Evolutionary conservation across 2,888 invertebrate genomes (phyloP), one percentile per base, ranked within the genome.

Genomic region (Embidobia sp.): DNA sequence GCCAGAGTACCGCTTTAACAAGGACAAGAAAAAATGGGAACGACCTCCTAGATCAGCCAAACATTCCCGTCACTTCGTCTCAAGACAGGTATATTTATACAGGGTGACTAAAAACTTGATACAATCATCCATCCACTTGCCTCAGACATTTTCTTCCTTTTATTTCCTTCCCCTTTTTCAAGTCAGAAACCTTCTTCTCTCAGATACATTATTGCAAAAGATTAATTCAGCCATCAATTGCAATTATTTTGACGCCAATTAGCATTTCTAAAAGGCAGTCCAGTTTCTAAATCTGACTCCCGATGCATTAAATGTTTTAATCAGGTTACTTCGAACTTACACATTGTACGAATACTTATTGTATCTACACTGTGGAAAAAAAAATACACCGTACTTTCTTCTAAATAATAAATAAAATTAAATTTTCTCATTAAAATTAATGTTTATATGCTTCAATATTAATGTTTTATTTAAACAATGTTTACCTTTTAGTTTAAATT

Each of bases 11-110:
- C 83, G 84, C 77, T 84, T 83, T 84, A 82, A 78, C 83, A 82
- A 77, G 87, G 87, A 85, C 85, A 88, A 87, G 88, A 88, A 88
- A 88, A 88, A 88, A 88, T 88, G 88, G 88, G 86, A 88, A 88
- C 82, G 88, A 87, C 87, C 88, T 88, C 87, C 77, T 79, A 82
- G 81, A 73, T 78, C 84, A 79, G 82, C 85, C 81, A 78, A 85
- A 83, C 82, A 82, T 70, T 83, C 84, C 85, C 83, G 83, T 83
- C 84, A 82, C 83, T 82, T 79, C 46, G 72, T 78, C 74, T 72
- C 57, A 66, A 73, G 69, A 69, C 64, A 76, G 76, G 72, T 72
- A 76, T 70, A 69, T 76, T 67, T 69, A 63, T 76, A 72, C 49
- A 40, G 42, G 57, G 57, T 57, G 59, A 59, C 69, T 40, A 69